Percentiles rank a stretch among this genome's conserved stretches.
Evolutionary conservation across 2,113 vertebrate species (phyloP).

Genomic region (Thalassarche chlororhynchos): DNA sequence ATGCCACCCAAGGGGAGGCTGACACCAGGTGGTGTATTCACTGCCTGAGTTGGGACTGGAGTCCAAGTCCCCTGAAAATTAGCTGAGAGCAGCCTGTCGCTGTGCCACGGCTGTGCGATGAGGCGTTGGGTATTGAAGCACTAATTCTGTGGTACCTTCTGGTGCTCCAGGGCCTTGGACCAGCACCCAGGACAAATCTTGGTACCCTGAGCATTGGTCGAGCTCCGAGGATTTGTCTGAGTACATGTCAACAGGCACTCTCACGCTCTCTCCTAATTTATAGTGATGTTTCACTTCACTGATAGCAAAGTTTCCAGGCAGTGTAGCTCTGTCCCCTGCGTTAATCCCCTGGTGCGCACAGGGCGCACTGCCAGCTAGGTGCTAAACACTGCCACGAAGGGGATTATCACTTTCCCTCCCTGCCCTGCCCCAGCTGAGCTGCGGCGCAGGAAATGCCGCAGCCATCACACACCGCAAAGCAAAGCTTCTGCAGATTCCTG

Average conservation of each 20-base stretch:
- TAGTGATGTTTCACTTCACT: not conserved
- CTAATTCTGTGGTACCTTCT: not conserved
- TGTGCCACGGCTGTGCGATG: accelerated
- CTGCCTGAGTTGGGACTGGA: not conserved
- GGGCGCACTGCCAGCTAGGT: not conserved
- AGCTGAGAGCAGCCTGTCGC: not conserved
- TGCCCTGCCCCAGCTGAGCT: not conserved
- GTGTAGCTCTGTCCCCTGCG: not conserved
- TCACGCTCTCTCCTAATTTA: not conserved
- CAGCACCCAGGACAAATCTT: not conserved
- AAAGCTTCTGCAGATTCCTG: not conserved
- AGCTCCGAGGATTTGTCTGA: not conserved
- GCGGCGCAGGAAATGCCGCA: not conserved
- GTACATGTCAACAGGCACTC: not conserved
- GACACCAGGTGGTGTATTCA: not conserved
- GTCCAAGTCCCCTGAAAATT: not conserved
- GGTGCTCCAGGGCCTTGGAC: not conserved
- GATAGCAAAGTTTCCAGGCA: not conserved
- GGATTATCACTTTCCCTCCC: not conserved
- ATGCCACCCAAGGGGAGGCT: not conserved
- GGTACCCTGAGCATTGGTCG: accelerated
- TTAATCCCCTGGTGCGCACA: not conserved
- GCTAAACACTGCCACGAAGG: not conserved
- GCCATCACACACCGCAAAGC: not conserved
- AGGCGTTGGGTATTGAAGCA: not conserved